Percentiles rank a stretch among this genome's conserved stretches.
phyloP scores from a whole-genome alignment of 2,888 invertebrate genomes.

The Schizaphis graminum region DNA sequence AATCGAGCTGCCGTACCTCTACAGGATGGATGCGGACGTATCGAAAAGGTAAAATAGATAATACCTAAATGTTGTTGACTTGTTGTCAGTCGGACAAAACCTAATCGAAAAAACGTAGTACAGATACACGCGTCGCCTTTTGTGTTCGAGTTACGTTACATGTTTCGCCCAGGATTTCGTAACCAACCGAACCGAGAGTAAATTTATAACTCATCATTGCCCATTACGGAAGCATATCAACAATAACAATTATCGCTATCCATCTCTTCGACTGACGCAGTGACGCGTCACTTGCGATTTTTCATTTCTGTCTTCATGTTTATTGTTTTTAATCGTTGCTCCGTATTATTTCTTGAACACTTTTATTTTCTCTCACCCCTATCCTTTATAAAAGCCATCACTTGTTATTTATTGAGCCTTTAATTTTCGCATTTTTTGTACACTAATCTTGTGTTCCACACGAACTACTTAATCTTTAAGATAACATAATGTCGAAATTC shows the following conservation, averaged over 20 bases:
- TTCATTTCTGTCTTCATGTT: background rate
- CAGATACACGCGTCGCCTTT: background rate
- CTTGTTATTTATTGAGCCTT: background rate
- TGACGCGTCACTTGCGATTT: background rate
- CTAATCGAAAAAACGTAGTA: background rate
- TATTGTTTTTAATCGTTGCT: background rate
- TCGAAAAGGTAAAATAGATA: slow-evolving; percentile 52
- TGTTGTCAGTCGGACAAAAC: background rate
- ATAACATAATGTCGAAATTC: background rate
- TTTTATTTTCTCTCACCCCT: background rate
- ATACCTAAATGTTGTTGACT: background rate
- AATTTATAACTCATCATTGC: background rate
- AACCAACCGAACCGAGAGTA: background rate
- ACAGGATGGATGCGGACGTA: slow-evolving; percentile 52
- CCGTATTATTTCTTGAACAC: background rate
- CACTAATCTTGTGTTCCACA: background rate
- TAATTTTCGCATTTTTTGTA: background rate
- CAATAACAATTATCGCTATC: background rate
- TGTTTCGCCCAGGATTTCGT: background rate
- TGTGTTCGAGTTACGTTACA: slow-evolving; percentile 5
- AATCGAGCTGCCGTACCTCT: background rate
- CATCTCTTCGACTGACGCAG: background rate
- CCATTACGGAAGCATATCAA: background rate
- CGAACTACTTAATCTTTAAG: background rate
- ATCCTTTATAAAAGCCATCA: background rate